Conservation (phyloP, 2,888 invertebrate genomes). For the Drosophila colorata region DNA sequence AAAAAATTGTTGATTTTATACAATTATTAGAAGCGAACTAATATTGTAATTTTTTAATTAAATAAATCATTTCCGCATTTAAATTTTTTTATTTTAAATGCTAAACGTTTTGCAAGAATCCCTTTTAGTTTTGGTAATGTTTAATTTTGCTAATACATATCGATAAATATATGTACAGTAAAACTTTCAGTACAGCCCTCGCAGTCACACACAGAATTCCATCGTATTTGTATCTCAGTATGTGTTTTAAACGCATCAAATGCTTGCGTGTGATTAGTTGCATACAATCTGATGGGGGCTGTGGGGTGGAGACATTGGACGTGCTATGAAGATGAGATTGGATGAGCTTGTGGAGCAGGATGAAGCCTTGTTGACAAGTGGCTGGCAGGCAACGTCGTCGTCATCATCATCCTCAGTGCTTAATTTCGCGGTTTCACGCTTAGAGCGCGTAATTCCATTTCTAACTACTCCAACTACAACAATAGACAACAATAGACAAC, state of each 20-base stretch:
- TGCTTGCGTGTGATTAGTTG: conserved; percentile 80
- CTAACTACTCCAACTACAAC: conserved; percentile 47
- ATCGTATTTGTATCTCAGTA: conserved; percentile 39
- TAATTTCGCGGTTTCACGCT: conserved; percentile 71
- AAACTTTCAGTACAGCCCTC: conserved; percentile 28
- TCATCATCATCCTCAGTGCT: conserved; percentile 55
- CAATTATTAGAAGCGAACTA: too few relatives aligned
- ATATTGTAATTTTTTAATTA: background rate
- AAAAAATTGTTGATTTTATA: too few relatives aligned
- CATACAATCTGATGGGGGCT: conserved; percentile 66
- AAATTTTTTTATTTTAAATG: too few relatives aligned
- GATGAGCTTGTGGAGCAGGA: conserved; percentile 51
- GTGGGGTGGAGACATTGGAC: conserved; percentile 12
- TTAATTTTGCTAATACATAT: too few relatives aligned
- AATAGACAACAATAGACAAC: conserved; percentile 24
- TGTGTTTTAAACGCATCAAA: conserved; percentile 78
- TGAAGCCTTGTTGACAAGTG: conserved; percentile 74
- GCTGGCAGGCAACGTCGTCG: conserved; percentile 47
- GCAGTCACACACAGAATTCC: conserved; percentile 22
- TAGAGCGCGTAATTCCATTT: conserved; percentile 54
- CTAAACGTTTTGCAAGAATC: too few relatives aligned
- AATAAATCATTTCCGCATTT: too few relatives aligned
- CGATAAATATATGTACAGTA: too few relatives aligned
- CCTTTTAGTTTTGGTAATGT: too few relatives aligned
- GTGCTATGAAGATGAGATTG: conserved; percentile 54